A percentile compares a stretch with the other conserved stretches of the same genome.
phyloP scores from a whole-genome alignment of 2,888 invertebrate species.

The Drosophila neutralis region DNA sequence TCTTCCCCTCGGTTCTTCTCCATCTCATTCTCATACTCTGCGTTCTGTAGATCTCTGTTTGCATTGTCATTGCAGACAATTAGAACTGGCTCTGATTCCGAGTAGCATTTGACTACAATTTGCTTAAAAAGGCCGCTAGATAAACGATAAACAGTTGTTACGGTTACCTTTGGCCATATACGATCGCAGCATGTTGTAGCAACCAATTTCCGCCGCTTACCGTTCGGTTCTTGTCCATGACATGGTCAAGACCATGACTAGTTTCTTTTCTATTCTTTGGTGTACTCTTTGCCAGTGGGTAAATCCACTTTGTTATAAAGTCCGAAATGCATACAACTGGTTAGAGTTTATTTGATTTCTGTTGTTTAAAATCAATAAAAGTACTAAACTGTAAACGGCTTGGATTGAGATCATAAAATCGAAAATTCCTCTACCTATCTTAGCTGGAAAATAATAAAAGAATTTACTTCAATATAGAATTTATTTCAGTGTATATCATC shows the following conservation, averaged over 20 bases:
- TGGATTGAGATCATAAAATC: background rate
- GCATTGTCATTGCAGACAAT: constrained; percentile 74
- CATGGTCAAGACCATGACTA: constrained; percentile 61
- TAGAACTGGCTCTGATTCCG: constrained; percentile 56
- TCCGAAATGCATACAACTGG: background rate
- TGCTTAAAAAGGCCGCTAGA: constrained; percentile 71
- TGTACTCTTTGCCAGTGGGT: constrained; percentile 19
- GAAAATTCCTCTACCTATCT: background rate
- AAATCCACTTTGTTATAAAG: background rate
- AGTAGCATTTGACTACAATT: constrained; percentile 62
- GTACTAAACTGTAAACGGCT: background rate
- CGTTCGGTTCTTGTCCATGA: constrained; percentile 51
- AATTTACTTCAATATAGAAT: background rate
- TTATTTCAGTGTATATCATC: constrained; percentile 26
- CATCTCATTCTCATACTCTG: background rate
- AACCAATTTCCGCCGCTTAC: constrained; percentile 50
- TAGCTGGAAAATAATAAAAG: background rate
- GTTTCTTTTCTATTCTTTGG: constrained; percentile 38
- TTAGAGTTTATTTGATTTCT: background rate
- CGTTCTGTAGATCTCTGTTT: constrained; percentile 23
- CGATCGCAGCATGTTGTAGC: constrained; percentile 19
- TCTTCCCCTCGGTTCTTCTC: constrained; percentile 1
- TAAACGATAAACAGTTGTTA: constrained; percentile 67
- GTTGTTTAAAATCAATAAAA: background rate
- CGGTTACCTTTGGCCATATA: constrained; percentile 58